Evolutionary conservation across 2,113 vertebrate species (phyloP), one percentile per base, ranked within the genome.

Genomic region (Meriones unguiculatus): DNA sequence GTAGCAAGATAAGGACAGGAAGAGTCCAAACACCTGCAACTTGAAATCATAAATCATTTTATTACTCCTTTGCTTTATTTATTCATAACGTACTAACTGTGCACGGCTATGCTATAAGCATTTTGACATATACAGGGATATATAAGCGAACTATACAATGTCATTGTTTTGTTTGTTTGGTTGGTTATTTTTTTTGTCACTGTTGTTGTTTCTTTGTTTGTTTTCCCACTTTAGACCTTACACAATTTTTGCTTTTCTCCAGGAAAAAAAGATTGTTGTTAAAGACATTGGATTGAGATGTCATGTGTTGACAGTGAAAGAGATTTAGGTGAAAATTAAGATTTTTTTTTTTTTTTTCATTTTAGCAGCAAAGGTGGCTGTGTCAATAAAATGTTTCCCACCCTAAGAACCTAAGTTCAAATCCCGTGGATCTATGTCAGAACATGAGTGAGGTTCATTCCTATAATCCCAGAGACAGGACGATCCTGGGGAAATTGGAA

Each of bases 301-400:
- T 72, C 2, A 67, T n/a, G 5, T 46, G 65, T 72, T 64, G 35
- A 64, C 72, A 32, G 54, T 59, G 52, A 89, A 65, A 86, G 35
- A 81, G 4, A 72, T 35, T 92, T 93, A 94, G 15, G 69, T 87
- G 32, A 86, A 94, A 95, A 57, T 89, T 91, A 73, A 89, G 12
- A 62, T 50, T 65, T 25, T 18, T 62, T 46, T 46, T 50, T 65
- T 25, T 18, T 62, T 46, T 46, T 46, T 84, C 35, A 59, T 62
- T 62, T 59, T 38, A 64, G 30, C 9, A 62, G 18, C 35, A 28
- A 20, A 35, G 20, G 13, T 38, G 20, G 12, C n/a, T 28, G 0
- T 25, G 22, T 64, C 24, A 64, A 41, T 25, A 64, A 57, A n/a
- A 14, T 9, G 2, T 38, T 38, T 82, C 35, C 78, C 35, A 13